Conservation (phyloP, 2,797 vertebrate genomes). For the Rhabdomys pumilio region DNA sequence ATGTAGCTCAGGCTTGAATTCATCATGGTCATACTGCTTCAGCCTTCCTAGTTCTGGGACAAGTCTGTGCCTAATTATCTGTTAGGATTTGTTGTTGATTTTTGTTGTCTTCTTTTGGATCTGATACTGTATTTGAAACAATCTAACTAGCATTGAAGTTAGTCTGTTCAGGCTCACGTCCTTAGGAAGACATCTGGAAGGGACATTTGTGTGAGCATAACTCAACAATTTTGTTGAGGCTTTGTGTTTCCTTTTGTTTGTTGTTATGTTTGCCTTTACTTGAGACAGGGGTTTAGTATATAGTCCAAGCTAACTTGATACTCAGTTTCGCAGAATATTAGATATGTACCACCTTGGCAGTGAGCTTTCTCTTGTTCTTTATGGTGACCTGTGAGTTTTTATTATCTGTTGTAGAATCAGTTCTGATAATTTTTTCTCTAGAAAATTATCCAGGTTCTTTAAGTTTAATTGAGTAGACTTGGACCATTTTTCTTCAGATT, state of each 20-base stretch:
- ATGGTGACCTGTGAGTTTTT: background rate
- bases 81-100: background rate
- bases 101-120: background rate
- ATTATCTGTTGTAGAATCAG: background rate
- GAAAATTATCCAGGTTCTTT: slow-evolving; percentile 24
- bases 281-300: background rate
- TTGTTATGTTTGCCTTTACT: background rate
- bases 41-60: background rate
- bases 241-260: background rate
- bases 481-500: background rate
- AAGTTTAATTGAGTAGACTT: background rate
- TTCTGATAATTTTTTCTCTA: slow-evolving; percentile 46
- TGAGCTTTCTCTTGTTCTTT: slow-evolving; percentile 1
- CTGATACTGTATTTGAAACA: background rate
- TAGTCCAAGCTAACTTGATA: background rate
- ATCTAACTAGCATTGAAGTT: background rate
- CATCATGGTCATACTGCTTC: background rate
- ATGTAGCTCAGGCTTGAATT: background rate
- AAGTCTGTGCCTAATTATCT: background rate
- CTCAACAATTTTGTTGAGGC: background rate
- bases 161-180: background rate
- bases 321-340: background rate
- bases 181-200: background rate
- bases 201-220: background rate
- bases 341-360: background rate